Percentiles rank a stretch among this genome's conserved stretches.
These are phyloP conservation scores for Larimichthys polyactis DNA, from an alignment of 2,113 vertebrate genomes.

Conservation along the genomic window DNA sequence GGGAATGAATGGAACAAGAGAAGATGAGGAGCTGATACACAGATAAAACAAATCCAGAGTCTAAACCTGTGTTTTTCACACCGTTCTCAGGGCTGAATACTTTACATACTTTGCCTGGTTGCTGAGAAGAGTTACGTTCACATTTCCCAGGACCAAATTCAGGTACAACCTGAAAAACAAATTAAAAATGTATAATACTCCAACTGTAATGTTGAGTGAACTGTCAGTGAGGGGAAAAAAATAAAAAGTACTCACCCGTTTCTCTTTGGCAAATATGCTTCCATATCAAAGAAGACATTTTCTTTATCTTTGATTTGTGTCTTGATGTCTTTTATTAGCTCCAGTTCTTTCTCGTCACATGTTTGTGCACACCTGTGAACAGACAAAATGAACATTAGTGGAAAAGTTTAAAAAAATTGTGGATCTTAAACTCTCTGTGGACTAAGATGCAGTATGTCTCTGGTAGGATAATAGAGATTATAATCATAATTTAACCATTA, in stretches of 20 bases:
- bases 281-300: constrained; percentile 96
- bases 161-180: constrained; percentile 91
- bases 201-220: neutral
- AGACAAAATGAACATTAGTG: neutral
- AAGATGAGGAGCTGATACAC: neutral
- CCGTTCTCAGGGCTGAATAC: neutral
- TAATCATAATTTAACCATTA: neutral
- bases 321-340: constrained; percentile 87
- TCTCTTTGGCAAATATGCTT: constrained; percentile 98
- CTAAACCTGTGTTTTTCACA: neutral
- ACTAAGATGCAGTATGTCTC: neutral
- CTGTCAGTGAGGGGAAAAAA: neutral
- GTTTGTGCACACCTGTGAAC: constrained; percentile 82
- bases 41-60: neutral
- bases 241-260: constrained; percentile 87
- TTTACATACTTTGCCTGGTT: constrained; percentile 93
- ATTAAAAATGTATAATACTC: no score
- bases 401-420: neutral
- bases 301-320: constrained; percentile 93
- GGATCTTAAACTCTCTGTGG: neutral
- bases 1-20: neutral
- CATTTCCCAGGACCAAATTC: constrained; percentile 95
- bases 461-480: neutral
- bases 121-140: constrained; percentile 97
- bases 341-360: constrained; percentile 84